phyloP scores from a whole-genome alignment of 2,888 invertebrate genomes.

The Acrobeloides nanus region DNA sequence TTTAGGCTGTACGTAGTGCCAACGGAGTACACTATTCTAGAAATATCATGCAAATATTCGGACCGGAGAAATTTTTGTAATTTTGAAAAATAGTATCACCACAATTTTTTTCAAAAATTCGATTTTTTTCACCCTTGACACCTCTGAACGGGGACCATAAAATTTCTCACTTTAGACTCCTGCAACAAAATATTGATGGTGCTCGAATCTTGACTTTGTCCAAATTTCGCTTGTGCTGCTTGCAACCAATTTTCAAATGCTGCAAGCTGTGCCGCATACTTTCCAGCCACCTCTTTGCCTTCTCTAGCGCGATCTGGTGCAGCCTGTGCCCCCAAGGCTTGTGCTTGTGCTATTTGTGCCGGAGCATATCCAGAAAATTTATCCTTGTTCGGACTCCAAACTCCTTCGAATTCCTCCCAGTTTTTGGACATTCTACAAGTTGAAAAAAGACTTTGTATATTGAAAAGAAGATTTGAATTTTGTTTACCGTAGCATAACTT shows the following conservation, averaged over 20 bases:
- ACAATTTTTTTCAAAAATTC: conserved; percentile 14
- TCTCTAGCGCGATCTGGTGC: too few relatives aligned
- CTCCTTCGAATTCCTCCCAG: conserved; percentile 39
- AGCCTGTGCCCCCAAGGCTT: not conserved
- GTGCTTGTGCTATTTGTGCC: not conserved
- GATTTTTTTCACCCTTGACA: too few relatives aligned
- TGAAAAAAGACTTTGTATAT: too few relatives aligned
- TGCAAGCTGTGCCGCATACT: conserved; percentile 21
- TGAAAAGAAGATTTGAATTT: too few relatives aligned
- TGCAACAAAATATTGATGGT: not conserved
- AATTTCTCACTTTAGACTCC: too few relatives aligned
- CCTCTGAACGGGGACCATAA: too few relatives aligned
- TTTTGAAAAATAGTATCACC: too few relatives aligned
- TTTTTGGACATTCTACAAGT: conserved; percentile 35
- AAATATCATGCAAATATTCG: too few relatives aligned
- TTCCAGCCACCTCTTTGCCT: conserved; percentile 12
- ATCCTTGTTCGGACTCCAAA: conserved; percentile 29
- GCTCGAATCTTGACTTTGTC: conserved; percentile 6
- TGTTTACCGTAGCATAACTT: conserved; percentile 39
- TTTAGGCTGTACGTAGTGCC: too few relatives aligned
- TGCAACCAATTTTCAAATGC: conserved; percentile 23
- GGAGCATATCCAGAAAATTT: conserved; percentile 8
- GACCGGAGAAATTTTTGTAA: too few relatives aligned
- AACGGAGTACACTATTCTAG: too few relatives aligned
- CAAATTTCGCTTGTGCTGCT: conserved; percentile 8